A percentile compares a stretch with the other conserved stretches of the same genome.
Evolutionary conservation across 2,888 invertebrate species (phyloP).

Genomic region (Dicyrtoma fusca): DNA sequence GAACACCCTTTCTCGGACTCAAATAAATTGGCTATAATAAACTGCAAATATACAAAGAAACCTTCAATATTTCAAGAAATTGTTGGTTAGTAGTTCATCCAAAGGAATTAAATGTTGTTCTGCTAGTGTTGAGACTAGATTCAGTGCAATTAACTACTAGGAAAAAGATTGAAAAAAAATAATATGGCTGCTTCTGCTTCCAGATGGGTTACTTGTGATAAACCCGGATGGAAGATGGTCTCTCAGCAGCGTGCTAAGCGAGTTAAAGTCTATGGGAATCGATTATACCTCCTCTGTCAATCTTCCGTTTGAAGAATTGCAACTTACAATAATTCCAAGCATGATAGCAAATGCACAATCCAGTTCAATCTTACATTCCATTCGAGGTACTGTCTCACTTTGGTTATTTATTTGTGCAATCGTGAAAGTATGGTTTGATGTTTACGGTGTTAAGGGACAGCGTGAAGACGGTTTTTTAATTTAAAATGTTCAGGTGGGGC

Average conservation of each 20-base stretch:
- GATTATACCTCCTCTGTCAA: conserved; percentile 9
- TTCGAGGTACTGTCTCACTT: conserved; percentile 16
- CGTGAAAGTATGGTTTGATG: no score
- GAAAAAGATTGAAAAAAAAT: no score
- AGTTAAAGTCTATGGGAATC: conserved; percentile 23
- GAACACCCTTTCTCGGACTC: conserved; percentile 96
- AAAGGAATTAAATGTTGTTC: no score
- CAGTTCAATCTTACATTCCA: conserved; percentile 30
- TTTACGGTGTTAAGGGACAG: no score
- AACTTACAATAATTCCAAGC: conserved; percentile 3
- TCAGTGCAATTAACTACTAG: no score
- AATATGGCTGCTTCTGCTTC: background rate
- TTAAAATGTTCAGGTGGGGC: conserved; percentile 45
- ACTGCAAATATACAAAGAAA: conserved; percentile 79
- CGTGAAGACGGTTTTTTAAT: no score
- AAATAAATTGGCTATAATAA: conserved; percentile 91
- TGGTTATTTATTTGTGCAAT: background rate
- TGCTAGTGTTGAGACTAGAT: no score
- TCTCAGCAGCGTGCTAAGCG: conserved; percentile 5
- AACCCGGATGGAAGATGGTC: conserved; percentile 26
- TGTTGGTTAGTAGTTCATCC: conserved; percentile 36
- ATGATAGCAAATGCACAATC: conserved; percentile 20
- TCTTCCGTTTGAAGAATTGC: conserved; percentile 32
- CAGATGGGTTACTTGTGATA: conserved; percentile 32
- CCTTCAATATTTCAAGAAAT: conserved; percentile 28